Percentiles rank a stretch among this genome's conserved stretches.
phyloP scores from a whole-genome alignment of 2,888 invertebrate species.

The Aricia artaxerxes region DNA sequence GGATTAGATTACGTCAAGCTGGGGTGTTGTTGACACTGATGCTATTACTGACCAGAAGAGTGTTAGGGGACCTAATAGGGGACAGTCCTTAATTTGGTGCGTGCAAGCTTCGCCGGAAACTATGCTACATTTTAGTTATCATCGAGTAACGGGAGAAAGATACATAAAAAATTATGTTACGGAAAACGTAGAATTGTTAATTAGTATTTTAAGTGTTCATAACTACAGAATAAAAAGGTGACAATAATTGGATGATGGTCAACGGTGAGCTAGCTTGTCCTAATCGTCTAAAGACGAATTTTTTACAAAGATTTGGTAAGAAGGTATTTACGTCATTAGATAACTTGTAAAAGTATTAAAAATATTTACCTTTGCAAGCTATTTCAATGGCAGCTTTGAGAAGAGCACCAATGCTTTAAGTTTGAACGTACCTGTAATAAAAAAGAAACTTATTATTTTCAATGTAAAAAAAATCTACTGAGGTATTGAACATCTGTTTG shows the following conservation, averaged over 20 bases:
- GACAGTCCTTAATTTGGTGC: not conserved
- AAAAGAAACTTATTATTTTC: not conserved
- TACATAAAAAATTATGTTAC: too few species aligned
- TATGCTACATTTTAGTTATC: not conserved
- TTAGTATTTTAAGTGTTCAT: not conserved
- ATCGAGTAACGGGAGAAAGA: not conserved
- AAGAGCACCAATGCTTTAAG: not conserved
- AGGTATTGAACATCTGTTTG: too few species aligned
- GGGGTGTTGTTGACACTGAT: conserved; percentile 4
- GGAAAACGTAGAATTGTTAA: not conserved
- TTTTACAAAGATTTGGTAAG: too few species aligned
- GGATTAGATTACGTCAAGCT: not conserved
- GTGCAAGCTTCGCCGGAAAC: not conserved
- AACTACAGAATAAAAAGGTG: too few species aligned
- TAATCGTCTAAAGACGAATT: too few species aligned
- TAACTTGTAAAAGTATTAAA: not conserved
- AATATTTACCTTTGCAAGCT: not conserved
- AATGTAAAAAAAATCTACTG: too few species aligned
- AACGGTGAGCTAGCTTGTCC: too few species aligned
- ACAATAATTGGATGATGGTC: too few species aligned
- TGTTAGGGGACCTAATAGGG: not conserved
- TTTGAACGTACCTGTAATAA: not conserved
- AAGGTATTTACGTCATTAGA: too few species aligned
- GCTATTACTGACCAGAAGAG: not conserved
- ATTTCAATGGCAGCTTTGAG: not conserved